These are phyloP conservation scores for Salminus brasiliensis DNA, from an alignment of 2,113 vertebrate genomes.

Conservation along the genomic window DNA sequence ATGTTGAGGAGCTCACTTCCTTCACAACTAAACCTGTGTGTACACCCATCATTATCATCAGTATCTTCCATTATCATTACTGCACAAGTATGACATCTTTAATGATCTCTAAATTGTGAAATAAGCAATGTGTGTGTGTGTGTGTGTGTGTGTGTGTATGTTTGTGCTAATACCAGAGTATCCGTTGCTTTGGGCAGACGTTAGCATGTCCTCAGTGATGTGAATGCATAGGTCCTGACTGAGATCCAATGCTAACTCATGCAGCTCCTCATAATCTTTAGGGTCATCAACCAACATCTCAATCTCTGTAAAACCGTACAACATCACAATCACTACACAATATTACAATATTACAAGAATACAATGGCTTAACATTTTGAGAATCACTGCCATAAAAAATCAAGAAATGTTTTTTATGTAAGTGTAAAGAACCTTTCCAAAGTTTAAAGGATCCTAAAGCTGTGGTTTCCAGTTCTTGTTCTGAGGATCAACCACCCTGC, in stretches of 20 bases:
- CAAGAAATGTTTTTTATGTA: too few relatives aligned
- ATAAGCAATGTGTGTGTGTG: background rate
- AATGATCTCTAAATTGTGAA: background rate
- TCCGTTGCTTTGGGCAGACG: slow-evolving; percentile 86
- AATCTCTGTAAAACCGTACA: slow-evolving; percentile 80
- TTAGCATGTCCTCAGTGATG: slow-evolving; percentile 97
- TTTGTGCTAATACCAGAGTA: slow-evolving; percentile 83
- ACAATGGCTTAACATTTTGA: too few relatives aligned
- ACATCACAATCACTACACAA: too few relatives aligned
- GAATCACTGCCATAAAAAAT: too few relatives aligned
- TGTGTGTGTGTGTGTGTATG: background rate
- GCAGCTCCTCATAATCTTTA: slow-evolving; percentile 89
- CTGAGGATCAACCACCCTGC: too few relatives aligned
- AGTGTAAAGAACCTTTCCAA: too few relatives aligned
- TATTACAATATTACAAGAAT: too few relatives aligned
- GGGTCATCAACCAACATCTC: slow-evolving; percentile 99
- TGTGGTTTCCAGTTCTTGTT: too few relatives aligned
- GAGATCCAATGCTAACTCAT: slow-evolving; percentile 84
- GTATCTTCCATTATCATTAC: background rate
- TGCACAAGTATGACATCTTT: background rate
- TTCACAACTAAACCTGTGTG: slow-evolving; percentile 90
- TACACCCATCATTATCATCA: background rate
- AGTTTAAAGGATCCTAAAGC: too few relatives aligned
- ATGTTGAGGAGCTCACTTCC: slow-evolving; percentile 94
- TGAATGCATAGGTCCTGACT: slow-evolving; percentile 94